Conservation (phyloP, 2,113 vertebrate genomes). For the Osmerus eperlanus region DNA sequence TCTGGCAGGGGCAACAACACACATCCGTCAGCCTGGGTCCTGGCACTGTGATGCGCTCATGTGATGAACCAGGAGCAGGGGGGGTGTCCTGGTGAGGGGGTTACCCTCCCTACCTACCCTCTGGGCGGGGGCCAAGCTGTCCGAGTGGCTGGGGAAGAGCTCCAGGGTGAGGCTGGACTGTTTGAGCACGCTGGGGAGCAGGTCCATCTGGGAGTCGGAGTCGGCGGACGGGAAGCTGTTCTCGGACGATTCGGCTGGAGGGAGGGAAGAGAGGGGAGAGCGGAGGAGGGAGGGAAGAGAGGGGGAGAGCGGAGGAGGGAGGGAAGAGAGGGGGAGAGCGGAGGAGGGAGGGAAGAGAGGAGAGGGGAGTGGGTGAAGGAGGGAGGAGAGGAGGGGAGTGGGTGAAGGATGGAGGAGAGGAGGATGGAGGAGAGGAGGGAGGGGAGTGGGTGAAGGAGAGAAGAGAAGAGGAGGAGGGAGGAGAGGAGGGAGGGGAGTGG, state of each 20-base stretch:
- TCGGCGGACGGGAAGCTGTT: conserved; percentile 80
- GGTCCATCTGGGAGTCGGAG: conserved; percentile 84
- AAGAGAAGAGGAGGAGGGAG: neutral
- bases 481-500: neutral
- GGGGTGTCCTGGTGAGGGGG: neutral
- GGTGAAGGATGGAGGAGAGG: neutral
- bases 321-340: too few relatives aligned
- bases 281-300: neutral
- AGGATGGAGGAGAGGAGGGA: neutral
- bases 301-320: neutral
- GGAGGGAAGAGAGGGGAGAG: neutral
- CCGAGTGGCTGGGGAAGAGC: conserved; percentile 83
- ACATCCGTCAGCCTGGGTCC: neutral
- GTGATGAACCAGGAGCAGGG: neutral
- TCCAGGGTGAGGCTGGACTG: conserved; percentile 84
- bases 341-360: neutral
- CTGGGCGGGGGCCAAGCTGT: conserved; percentile 80
- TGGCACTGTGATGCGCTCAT: neutral
- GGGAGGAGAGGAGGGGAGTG: neutral
- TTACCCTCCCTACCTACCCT: conserved; percentile 65
- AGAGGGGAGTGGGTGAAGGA: neutral
- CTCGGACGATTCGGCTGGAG: conserved; percentile 80
- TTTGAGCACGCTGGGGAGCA: conserved; percentile 82
- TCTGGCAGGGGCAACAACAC: conserved; percentile 48
- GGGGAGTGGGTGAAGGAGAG: neutral